These are phyloP conservation scores for Fulica atra DNA, from an alignment of 2,113 vertebrate genomes.

Conservation along the genomic window DNA sequence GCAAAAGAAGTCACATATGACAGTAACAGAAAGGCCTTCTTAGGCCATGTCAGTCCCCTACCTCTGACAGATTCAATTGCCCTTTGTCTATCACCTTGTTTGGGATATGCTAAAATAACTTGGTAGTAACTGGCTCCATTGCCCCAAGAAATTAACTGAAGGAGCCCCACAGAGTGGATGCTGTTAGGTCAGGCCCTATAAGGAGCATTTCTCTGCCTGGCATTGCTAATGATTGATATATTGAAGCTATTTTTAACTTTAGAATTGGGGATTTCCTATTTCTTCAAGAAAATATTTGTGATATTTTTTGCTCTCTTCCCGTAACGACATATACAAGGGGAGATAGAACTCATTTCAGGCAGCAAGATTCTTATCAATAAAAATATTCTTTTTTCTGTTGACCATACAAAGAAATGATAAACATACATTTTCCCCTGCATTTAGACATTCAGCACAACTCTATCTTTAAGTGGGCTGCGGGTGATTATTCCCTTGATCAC, in stretches of 20 bases:
- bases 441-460: not conserved
- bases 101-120: not conserved
- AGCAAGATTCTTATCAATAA: not conserved
- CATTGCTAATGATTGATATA: not conserved
- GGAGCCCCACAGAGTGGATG: not conserved
- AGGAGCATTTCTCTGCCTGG: not conserved
- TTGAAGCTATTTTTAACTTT: slow-evolving; percentile 1
- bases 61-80: not conserved
- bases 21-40: not conserved
- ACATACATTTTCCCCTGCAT: not conserved
- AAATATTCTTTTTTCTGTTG: not conserved
- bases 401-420: not conserved
- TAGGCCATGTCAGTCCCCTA: not conserved
- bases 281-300: not conserved
- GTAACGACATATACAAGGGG: not conserved
- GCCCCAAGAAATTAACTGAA: not conserved
- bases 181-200: not conserved
- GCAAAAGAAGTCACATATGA: not conserved
- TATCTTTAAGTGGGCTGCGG: not conserved
- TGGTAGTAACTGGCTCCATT: not conserved
- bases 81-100: not conserved
- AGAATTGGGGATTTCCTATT: not conserved
- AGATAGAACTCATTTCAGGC: not conserved
- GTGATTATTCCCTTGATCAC: not conserved
- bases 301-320: not conserved